Conservation (phyloP, 1,140 invertebrate genomes). For the Telenomus remus region DNA sequence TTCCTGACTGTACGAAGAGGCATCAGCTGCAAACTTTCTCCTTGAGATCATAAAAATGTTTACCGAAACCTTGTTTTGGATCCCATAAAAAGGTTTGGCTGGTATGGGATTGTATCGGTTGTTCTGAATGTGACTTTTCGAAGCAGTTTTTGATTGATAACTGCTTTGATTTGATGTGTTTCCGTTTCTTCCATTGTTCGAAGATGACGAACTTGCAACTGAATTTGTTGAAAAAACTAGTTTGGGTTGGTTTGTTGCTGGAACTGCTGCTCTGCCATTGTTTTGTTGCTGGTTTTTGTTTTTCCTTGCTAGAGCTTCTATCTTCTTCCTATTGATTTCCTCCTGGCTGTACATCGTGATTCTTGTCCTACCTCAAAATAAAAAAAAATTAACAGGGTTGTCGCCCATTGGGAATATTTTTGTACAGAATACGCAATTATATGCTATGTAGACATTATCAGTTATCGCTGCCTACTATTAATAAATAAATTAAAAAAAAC, state of each 20-base stretch:
- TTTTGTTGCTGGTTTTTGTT: constrained; percentile 11
- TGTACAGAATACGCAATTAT: too few relatives aligned
- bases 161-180: not conserved
- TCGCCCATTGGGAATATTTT: too few relatives aligned
- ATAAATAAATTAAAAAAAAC: too few relatives aligned
- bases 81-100: constrained; percentile 33
- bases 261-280: not conserved
- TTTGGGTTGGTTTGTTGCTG: not conserved
- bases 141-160: not conserved
- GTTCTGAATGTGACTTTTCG: constrained; percentile 26
- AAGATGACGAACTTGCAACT: too few relatives aligned
- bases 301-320: constrained; percentile 23
- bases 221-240: not conserved
- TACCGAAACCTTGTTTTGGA: constrained; percentile 13
- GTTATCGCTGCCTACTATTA: too few relatives aligned
- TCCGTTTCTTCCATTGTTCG: too few relatives aligned
- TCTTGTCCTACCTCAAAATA: too few relatives aligned
- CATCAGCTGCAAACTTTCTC: constrained; percentile 26
- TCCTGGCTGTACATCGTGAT: constrained; percentile 19
- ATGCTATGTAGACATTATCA: too few relatives aligned
- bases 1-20: constrained; percentile 21
- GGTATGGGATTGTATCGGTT: constrained; percentile 40
- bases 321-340: constrained; percentile 27
- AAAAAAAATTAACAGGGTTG: too few relatives aligned
- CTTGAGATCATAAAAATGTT: constrained; percentile 39